These are phyloP conservation scores for Hydroisotoma schaefferi DNA, from an alignment of 2,888 invertebrate species.

Conservation along the genomic window DNA sequence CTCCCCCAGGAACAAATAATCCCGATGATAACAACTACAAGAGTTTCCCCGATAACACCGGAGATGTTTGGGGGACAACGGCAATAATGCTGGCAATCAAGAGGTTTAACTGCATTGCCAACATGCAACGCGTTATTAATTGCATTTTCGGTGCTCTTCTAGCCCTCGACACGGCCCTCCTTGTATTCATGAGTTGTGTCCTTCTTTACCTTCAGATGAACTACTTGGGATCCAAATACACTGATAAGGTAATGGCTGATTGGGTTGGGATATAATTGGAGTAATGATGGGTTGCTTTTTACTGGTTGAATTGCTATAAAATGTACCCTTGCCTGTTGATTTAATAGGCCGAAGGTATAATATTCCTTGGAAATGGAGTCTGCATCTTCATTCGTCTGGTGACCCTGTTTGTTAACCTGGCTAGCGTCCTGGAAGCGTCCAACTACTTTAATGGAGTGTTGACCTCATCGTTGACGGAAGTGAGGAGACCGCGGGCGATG, in stretches of 20 bases:
- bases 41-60: no score
- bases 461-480: constrained; percentile 28
- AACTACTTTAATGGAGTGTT: constrained; percentile 36
- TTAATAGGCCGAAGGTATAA: constrained; percentile 31
- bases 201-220: constrained; percentile 41
- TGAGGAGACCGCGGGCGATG: constrained; percentile 20
- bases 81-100: constrained; percentile 38
- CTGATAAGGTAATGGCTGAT: constrained; percentile 25
- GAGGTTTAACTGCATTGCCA: constrained; percentile 38
- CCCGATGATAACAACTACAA: no score
- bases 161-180: constrained; percentile 37
- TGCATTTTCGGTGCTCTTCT: constrained; percentile 44
- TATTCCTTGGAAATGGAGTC: constrained; percentile 25
- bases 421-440: constrained; percentile 37
- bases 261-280: no score
- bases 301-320: no score
- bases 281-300: no score
- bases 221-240: constrained; percentile 26
- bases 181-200: constrained; percentile 39
- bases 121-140: constrained; percentile 42
- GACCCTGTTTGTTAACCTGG: constrained; percentile 40
- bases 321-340: no score
- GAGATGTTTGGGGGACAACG: no score
- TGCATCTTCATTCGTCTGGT: constrained; percentile 32
- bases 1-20: no score